Percentiles rank a stretch among this genome's conserved stretches.
These are phyloP conservation scores for Campoplex capitator DNA, from an alignment of 2,888 invertebrate genomes.

Conservation along the genomic window DNA sequence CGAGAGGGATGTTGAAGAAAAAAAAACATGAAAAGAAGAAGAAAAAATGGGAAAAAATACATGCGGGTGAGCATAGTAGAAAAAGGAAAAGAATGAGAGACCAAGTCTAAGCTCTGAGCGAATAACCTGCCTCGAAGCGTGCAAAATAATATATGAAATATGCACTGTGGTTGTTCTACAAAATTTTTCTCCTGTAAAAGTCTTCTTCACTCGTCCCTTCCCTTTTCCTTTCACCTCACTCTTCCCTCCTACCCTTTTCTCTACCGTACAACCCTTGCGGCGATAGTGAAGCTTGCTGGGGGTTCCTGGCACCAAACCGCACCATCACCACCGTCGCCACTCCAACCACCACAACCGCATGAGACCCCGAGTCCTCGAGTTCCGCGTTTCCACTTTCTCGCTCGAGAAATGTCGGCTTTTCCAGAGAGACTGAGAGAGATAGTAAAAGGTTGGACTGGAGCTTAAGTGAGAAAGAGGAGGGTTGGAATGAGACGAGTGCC, in stretches of 20 bases:
- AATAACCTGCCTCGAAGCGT: slow-evolving; percentile 81
- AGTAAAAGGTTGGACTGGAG: slow-evolving; percentile 61
- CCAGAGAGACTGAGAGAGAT: slow-evolving; percentile 60
- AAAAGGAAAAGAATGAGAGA: slow-evolving; percentile 67
- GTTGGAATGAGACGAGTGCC: slow-evolving; percentile 40
- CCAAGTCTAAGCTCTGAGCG: slow-evolving; percentile 77
- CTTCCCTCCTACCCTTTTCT: not conserved
- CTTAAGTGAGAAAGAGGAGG: slow-evolving; percentile 63
- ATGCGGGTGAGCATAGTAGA: slow-evolving; percentile 72
- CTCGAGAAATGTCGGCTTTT: slow-evolving; percentile 67
- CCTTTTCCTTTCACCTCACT: not conserved
- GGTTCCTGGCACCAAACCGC: slow-evolving; percentile 61
- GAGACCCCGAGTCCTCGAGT: slow-evolving; percentile 66
- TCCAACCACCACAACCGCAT: slow-evolving; percentile 63
- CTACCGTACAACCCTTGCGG: slow-evolving; percentile 27
- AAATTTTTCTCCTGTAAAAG: slow-evolving; percentile 77
- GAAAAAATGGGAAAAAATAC: slow-evolving; percentile 30
- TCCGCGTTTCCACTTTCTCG: slow-evolving; percentile 74
- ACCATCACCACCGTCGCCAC: slow-evolving; percentile 58
- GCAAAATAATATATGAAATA: slow-evolving; percentile 84
- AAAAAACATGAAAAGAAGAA: slow-evolving; percentile 32
- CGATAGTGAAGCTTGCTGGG: slow-evolving; percentile 11
- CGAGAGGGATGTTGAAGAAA: slow-evolving; percentile 42
- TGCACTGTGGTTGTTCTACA: slow-evolving; percentile 80
- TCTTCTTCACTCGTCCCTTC: slow-evolving; percentile 67